Percentiles rank a stretch among this genome's conserved stretches.
Evolutionary conservation across 2,888 invertebrate species (phyloP).

Genomic region (Cenopis cana): DNA sequence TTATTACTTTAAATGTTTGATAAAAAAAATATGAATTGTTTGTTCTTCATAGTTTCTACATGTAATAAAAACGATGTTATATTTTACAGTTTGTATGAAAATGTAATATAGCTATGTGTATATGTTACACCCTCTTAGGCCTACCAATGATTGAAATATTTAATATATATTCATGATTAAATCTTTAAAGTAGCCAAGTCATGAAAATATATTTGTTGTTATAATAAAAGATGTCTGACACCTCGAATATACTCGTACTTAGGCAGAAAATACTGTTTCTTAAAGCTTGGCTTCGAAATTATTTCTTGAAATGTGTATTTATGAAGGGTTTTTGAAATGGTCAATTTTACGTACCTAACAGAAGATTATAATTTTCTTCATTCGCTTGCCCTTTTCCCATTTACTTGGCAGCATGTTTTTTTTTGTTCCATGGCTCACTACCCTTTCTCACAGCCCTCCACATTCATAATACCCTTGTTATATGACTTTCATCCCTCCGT

Average conservation of each 20-base stretch:
- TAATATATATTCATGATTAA: slow-evolving; percentile 22
- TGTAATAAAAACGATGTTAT: slow-evolving; percentile 14
- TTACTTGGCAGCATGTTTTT: no score
- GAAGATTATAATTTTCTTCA: no score
- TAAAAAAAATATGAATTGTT: slow-evolving; percentile 1
- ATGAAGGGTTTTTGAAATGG: no score
- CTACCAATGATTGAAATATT: slow-evolving; percentile 20
- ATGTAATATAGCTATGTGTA: slow-evolving; percentile 9
- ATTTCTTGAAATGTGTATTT: no score
- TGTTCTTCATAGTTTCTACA: slow-evolving; percentile 3
- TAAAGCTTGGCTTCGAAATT: neutral
- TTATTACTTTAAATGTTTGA: slow-evolving; percentile 7
- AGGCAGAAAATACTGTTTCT: neutral
- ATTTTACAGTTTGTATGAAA: slow-evolving; percentile 23
- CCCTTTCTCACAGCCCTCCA: no score
- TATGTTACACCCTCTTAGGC: slow-evolving; percentile 29
- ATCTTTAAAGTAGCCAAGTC: neutral
- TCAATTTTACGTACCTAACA: no score
- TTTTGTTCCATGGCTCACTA: no score
- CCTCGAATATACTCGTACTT: neutral
- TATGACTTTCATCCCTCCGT: no score
- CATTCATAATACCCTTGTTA: no score
- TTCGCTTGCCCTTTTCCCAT: no score
- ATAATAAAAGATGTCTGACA: neutral
- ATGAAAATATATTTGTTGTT: slow-evolving; percentile 22